Evolutionary conservation across 2,113 vertebrate species (phyloP).

Genomic region (Chionodraco myersi): DNA sequence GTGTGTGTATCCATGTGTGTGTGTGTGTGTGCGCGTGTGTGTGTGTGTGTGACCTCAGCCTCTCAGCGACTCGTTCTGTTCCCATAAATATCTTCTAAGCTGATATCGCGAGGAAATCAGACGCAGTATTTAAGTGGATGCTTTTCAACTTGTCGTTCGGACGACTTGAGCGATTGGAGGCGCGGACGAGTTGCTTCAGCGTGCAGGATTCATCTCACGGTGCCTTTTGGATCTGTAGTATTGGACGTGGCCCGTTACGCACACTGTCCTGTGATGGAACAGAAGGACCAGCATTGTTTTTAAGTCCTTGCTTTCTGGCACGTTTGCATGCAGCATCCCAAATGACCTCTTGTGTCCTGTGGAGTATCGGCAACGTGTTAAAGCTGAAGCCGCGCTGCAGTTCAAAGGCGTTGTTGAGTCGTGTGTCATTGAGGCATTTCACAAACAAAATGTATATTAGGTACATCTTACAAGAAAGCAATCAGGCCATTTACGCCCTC

Average conservation of each 20-base stretch:
- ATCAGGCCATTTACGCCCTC: constrained; percentile 27
- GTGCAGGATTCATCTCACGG: background rate
- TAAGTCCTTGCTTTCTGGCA: background rate
- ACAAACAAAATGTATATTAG: constrained; percentile 14
- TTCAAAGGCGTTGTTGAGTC: constrained; percentile 1
- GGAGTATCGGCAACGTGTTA: background rate
- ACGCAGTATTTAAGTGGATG: background rate
- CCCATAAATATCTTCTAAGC: too few species aligned
- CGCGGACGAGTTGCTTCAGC: background rate
- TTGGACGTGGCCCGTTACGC: background rate
- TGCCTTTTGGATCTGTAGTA: too few species aligned
- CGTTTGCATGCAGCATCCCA: background rate
- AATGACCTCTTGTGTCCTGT: background rate
- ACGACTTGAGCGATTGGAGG: background rate
- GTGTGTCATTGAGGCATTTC: constrained; percentile 2
- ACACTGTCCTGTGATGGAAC: background rate
- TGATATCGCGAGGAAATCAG: background rate
- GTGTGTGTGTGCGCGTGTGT: too few species aligned
- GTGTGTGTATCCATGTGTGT: too few species aligned
- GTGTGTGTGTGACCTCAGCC: too few species aligned
- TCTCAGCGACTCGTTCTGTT: too few species aligned
- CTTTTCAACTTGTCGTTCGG: too few species aligned
- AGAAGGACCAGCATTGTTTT: background rate
- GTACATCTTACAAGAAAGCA: constrained; percentile 33
- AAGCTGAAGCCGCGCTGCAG: background rate